Conservation (phyloP, 2,113 vertebrate species). For the Orthochromis malagaraziensis region DNA sequence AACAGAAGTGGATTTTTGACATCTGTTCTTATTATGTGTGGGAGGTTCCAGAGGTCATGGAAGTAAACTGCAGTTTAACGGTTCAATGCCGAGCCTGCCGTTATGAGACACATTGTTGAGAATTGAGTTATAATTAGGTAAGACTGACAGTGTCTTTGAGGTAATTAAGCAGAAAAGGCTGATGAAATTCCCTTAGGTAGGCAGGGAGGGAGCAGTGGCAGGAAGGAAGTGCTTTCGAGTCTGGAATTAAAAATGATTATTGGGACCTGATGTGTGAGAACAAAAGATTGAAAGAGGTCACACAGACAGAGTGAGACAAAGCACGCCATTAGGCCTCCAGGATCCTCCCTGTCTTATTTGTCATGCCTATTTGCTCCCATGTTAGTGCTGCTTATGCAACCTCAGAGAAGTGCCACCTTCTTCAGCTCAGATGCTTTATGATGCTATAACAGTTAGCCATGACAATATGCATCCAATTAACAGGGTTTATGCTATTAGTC, state of each 20-base stretch:
- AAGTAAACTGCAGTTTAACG: constrained; percentile 39
- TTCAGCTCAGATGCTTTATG: constrained; percentile 30
- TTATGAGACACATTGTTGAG: constrained; percentile 23
- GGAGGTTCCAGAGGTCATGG: constrained; percentile 19
- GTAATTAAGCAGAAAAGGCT: constrained; percentile 63
- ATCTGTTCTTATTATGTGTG: constrained; percentile 29
- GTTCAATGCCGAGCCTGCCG: constrained; percentile 40
- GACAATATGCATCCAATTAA: constrained; percentile 72
- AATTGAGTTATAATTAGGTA: constrained; percentile 61
- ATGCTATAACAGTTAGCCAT: constrained; percentile 59
- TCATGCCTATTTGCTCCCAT: constrained; percentile 40
- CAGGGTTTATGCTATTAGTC: constrained; percentile 63
- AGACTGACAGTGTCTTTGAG: constrained; percentile 66
- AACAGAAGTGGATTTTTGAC: background rate
- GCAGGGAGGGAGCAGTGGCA: background rate
- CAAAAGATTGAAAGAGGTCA: background rate
- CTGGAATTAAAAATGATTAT: constrained; percentile 49
- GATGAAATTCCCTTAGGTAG: constrained; percentile 59
- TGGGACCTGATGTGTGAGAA: constrained; percentile 16
- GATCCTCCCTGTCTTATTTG: constrained; percentile 41
- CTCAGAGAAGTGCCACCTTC: constrained; percentile 32
- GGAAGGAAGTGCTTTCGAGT: constrained; percentile 24
- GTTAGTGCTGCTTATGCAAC: constrained; percentile 19
- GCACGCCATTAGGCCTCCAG: background rate
- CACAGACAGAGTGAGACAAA: background rate